phyloP scores from a whole-genome alignment of 2,113 vertebrate species.

The human region DNA sequence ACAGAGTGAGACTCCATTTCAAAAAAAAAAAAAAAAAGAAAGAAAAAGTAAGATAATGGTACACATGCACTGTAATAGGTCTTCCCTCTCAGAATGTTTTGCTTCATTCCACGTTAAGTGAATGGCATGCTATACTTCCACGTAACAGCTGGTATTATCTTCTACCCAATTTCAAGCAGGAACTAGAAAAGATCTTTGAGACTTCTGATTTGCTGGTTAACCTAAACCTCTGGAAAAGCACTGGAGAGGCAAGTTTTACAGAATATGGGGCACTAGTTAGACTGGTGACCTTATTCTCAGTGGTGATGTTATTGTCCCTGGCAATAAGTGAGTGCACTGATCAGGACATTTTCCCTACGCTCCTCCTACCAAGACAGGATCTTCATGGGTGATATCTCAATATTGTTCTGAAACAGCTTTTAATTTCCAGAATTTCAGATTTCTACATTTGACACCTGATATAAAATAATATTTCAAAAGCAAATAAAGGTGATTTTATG shows the following conservation, averaged over 20 bases:
- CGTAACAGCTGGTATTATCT: background rate
- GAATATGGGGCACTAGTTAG: background rate
- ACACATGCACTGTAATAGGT: too few species aligned
- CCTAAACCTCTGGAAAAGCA: background rate
- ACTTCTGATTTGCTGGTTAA: background rate
- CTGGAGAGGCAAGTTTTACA: background rate
- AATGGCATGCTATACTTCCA: background rate
- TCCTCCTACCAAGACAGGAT: background rate
- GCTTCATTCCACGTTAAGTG: background rate
- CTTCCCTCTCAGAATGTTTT: background rate
- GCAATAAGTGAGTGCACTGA: background rate
- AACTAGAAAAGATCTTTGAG: background rate
- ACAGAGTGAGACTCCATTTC: too few species aligned
- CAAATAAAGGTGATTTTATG: background rate
- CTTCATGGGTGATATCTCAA: background rate
- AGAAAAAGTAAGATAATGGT: background rate
- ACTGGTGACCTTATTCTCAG: background rate
- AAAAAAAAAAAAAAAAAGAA: too few species aligned
- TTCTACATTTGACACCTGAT: background rate
- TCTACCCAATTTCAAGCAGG: background rate
- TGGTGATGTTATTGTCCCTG: background rate
- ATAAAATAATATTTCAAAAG: conserved; percentile 19
- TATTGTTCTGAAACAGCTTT: background rate
- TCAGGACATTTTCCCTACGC: too few species aligned
- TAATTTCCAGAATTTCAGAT: conserved; percentile 13